phyloP scores from a whole-genome alignment of 2,113 vertebrate species.

The Hemiprocne comata region DNA sequence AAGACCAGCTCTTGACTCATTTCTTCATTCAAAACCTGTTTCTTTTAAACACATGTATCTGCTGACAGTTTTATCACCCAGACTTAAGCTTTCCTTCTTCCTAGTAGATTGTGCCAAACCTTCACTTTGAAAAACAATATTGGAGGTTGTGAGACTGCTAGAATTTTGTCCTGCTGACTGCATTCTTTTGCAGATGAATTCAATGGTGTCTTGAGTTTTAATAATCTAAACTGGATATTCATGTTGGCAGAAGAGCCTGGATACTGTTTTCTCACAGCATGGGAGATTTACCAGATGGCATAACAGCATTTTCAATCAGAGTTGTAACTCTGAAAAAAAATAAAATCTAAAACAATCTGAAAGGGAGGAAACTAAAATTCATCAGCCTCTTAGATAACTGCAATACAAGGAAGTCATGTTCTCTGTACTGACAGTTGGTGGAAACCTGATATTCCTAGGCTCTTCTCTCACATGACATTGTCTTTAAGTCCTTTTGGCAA shows the following conservation, averaged over 20 bases:
- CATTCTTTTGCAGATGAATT: background rate
- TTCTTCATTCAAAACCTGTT: background rate
- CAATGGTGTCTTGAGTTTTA: background rate
- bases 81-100: background rate
- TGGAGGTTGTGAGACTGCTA: background rate
- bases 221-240: background rate
- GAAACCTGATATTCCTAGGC: background rate
- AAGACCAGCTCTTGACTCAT: background rate
- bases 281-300: background rate
- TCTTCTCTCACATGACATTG: background rate
- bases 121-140: background rate
- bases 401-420: background rate
- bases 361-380: background rate
- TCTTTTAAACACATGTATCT: background rate
- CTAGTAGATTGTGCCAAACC: background rate
- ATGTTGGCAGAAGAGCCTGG: background rate
- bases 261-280: background rate
- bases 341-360: background rate
- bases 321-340: background rate
- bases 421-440: background rate
- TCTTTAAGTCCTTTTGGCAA: background rate
- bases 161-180: background rate
- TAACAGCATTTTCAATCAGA: background rate
- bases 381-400: background rate
- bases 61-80: background rate